Evolutionary conservation across 2,888 invertebrate genomes (phyloP).

Genomic region (Eledone cirrhosa): DNA sequence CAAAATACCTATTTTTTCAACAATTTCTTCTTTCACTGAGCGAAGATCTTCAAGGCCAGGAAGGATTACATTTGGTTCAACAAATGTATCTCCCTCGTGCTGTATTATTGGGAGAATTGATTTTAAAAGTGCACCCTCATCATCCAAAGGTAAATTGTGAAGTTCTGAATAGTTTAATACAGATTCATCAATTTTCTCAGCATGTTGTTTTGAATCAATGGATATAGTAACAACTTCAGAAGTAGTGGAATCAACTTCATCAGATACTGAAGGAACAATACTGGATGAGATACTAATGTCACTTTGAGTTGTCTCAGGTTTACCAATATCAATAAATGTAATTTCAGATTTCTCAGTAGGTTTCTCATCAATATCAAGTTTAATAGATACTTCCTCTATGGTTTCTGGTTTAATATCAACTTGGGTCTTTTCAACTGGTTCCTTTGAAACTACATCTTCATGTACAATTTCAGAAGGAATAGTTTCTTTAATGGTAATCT

Average conservation of each 20-base stretch:
- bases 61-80: constrained; percentile 8
- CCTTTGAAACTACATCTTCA: no score
- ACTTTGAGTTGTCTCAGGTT: not conserved
- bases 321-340: not conserved
- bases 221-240: no score
- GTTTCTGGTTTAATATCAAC: not conserved
- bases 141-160: not conserved
- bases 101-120: not conserved
- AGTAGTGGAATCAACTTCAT: not conserved
- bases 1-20: constrained; percentile 21
- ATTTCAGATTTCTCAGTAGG: not conserved
- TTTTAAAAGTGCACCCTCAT: not conserved
- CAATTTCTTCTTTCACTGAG: constrained; percentile 17
- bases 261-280: no score
- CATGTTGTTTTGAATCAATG: no score
- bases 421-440: not conserved
- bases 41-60: constrained; percentile 7
- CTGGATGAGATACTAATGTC: no score
- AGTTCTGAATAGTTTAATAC: no score
- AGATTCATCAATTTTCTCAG: no score
- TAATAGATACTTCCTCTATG: not conserved
- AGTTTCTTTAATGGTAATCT: no score
- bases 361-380: not conserved
- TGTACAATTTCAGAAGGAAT: no score
- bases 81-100: not conserved